phyloP scores from a whole-genome alignment of 2,888 invertebrate species.

The Autographa gamma region DNA sequence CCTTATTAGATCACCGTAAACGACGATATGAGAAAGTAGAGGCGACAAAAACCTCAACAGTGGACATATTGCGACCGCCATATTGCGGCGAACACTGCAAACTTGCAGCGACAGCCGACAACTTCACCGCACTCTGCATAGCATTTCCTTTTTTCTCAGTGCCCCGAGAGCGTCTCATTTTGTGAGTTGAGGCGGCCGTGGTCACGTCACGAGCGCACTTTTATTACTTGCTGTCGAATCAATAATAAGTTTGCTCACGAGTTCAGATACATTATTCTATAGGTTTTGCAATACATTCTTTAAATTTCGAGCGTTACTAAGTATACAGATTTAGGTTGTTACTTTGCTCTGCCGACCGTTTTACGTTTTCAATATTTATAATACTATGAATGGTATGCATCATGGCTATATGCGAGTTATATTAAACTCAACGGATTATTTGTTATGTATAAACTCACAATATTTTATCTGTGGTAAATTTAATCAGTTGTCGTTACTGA shows the following conservation, averaged over 20 bases:
- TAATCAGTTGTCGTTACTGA: no score
- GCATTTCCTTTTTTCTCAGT: slow-evolving; percentile 72
- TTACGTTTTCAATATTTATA: no score
- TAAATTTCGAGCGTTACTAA: slow-evolving; percentile 3
- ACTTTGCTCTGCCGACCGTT: not conserved
- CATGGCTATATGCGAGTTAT: no score
- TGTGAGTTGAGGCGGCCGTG: slow-evolving; percentile 65
- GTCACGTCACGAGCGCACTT: slow-evolving; percentile 68
- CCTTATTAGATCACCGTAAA: slow-evolving; percentile 85
- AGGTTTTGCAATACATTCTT: slow-evolving; percentile 27
- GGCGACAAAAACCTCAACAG: slow-evolving; percentile 82
- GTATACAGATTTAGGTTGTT: slow-evolving; percentile 13
- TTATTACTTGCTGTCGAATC: slow-evolving; percentile 67
- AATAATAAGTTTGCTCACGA: slow-evolving; percentile 46
- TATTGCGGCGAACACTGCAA: slow-evolving; percentile 79
- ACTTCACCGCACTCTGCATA: slow-evolving; percentile 78
- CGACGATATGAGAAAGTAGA: slow-evolving; percentile 84
- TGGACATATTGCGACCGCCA: slow-evolving; percentile 81
- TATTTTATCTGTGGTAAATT: no score
- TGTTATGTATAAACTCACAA: no score
- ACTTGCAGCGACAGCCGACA: slow-evolving; percentile 80
- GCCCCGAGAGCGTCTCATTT: slow-evolving; percentile 60
- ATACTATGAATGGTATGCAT: no score
- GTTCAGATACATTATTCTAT: slow-evolving; percentile 36
- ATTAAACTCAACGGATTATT: no score